Evolutionary conservation across 1,140 invertebrate genomes (phyloP), one percentile per base, ranked within the genome.

Genomic region (Atta cephalotes): DNA sequence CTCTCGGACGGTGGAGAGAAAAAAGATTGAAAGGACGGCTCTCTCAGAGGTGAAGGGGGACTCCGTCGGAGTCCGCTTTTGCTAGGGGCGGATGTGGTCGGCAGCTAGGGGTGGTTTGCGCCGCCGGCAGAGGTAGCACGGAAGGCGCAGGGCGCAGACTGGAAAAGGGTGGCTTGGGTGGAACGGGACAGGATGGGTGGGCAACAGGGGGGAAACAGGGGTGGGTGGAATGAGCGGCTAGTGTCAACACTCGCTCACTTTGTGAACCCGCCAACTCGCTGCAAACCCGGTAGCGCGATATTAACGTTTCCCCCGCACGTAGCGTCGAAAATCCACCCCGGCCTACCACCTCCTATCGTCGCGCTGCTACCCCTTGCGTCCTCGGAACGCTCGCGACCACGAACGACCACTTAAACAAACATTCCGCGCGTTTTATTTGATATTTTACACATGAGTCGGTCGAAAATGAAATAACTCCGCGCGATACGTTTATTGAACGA

Each of bases 221-320:
- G 68, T 49, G 74, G 87, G 71, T 86, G 91, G 92, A 94, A 93
- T 90, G 92, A 92, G 91, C 91, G 93, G 92, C 91, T 89, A 94
- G 92, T 94, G 93, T 94, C 94, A 95, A 95, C 92, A 94, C 90
- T 94, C 93, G 92, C 92, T 94, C 93, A 94, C 93, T 95, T 94
- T 95, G 93, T 94, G 93, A 92, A 92, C 92, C 79, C 91, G 87
- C 92, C 89, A 92, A 92, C 93, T 94, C 93, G 90, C 88, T 88
- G 53, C 90, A 92, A 93, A 93, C 92, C 92, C 90, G 91, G 88
- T 88, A 91, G 85, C 90, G 90, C 92, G 92, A 94, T 94, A 94
- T 94, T 94, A 94, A 94, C 93, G 93, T 93, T 92, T 92, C 90
- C 91, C 91, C 89, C 89, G 76, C 79, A 81, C 79, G 86, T 91